These are phyloP conservation scores for Melangyna quadrimaculata DNA, from an alignment of 2,888 invertebrate genomes.

Conservation along the genomic window DNA sequence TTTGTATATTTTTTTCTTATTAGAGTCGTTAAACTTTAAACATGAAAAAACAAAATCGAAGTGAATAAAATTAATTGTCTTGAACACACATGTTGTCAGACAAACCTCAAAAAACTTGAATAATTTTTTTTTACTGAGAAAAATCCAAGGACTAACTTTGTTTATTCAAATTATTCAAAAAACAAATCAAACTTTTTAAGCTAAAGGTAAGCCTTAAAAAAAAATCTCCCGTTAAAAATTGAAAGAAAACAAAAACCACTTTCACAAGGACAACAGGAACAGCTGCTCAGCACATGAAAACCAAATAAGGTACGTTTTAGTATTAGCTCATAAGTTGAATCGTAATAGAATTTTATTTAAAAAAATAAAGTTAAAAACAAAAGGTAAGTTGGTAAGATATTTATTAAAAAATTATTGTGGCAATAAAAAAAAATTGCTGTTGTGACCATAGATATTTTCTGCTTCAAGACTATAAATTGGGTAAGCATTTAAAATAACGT, in stretches of 20 bases:
- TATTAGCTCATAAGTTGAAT: background rate
- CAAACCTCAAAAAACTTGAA: too few relatives aligned
- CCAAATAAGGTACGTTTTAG: background rate
- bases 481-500: too few relatives aligned
- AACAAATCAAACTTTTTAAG: background rate
- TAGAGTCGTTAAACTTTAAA: too few relatives aligned
- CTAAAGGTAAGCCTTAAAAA: background rate
- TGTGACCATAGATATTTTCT: too few relatives aligned
- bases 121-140: too few relatives aligned
- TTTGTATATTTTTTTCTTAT: too few relatives aligned
- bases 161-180: too few relatives aligned
- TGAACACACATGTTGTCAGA: too few relatives aligned
- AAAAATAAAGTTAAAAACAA: background rate
- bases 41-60: too few relatives aligned
- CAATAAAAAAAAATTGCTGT: background rate
- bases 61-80: too few relatives aligned
- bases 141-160: too few relatives aligned
- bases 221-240: background rate
- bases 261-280: background rate
- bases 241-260: background rate
- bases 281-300: background rate
- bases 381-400: background rate
- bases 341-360: background rate
- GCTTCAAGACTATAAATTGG: too few relatives aligned
- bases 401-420: background rate